Conservation (phyloP, 2,113 vertebrate species). For the Rhodinocichla rosea region DNA sequence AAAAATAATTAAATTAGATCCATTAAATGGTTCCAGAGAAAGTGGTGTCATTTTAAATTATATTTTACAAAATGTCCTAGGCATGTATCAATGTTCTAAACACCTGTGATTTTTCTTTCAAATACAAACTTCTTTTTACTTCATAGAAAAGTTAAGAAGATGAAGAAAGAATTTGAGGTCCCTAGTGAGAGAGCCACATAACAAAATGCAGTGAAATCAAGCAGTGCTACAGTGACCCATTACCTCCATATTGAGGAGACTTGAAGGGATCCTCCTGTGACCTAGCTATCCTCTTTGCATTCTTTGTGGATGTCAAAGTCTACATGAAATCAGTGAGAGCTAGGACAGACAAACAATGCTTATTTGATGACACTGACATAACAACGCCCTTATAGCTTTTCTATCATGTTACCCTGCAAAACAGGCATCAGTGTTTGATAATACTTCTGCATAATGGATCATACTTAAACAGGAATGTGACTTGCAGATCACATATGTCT, state of each 20-base stretch:
- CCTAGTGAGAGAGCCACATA: background rate
- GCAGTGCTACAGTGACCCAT: background rate
- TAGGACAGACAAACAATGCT: background rate
- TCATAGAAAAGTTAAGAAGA: background rate
- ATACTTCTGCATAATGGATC: background rate
- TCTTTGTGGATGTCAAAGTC: background rate
- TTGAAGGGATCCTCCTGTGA: background rate
- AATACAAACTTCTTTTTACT: background rate
- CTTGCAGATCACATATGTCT: background rate
- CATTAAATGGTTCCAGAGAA: background rate
- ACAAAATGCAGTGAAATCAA: background rate
- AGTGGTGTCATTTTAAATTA: background rate
- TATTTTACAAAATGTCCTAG: background rate
- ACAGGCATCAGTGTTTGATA: background rate
- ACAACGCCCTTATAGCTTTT: background rate
- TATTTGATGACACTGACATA: background rate
- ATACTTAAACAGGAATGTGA: background rate
- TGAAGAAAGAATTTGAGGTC: background rate
- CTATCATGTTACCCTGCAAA: background rate
- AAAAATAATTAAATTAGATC: background rate
- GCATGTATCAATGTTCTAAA: background rate
- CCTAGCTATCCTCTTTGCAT: background rate
- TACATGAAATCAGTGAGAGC: background rate
- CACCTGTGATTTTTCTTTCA: background rate
- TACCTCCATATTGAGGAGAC: background rate